Percentiles rank a stretch among this genome's conserved stretches.
These are phyloP conservation scores for Sturnira hondurensis DNA, from an alignment of 2,113 vertebrate genomes.

Conservation along the genomic window DNA sequence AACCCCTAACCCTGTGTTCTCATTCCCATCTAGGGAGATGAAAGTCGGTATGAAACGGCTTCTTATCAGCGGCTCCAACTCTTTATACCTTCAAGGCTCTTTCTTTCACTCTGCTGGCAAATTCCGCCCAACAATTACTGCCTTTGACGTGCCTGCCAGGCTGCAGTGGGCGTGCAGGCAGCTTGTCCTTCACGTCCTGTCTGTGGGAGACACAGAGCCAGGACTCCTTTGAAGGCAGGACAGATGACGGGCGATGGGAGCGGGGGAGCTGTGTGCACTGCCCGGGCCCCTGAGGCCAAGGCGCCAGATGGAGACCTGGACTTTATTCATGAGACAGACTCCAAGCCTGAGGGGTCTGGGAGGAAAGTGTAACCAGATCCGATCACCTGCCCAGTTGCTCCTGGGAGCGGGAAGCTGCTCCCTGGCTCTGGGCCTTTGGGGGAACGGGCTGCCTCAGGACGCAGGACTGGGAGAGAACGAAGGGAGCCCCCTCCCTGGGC, in stretches of 20 bases:
- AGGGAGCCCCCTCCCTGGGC: fast-evolving
- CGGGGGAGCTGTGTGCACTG: fast-evolving
- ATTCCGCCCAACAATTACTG: constrained; percentile 48
- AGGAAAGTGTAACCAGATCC: not conserved
- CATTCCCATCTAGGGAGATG: constrained; percentile 49
- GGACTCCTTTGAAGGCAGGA: not conserved
- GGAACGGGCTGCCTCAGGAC: too few relatives aligned
- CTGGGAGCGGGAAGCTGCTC: too few relatives aligned
- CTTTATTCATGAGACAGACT: not conserved
- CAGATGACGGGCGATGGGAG: not conserved
- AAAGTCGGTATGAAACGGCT: constrained; percentile 62
- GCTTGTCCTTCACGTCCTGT: constrained; percentile 7
- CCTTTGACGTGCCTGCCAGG: not conserved
- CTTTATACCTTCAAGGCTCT: constrained; percentile 49
- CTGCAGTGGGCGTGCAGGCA: fast-evolving
- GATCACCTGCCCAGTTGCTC: not conserved
- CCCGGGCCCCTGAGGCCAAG: not conserved
- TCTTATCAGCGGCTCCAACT: constrained; percentile 9
- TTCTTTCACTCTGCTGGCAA: constrained; percentile 58
- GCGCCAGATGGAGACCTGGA: not conserved
- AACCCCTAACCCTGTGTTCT: not conserved
- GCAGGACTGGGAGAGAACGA: fast-evolving
- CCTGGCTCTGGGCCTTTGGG: not conserved
- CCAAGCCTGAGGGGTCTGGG: not conserved
- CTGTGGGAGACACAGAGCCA: not conserved